A percentile compares a stretch with the other conserved stretches of the same genome.
Conservation (phyloP, 2,888 invertebrate species). For the Eucriotettix oculatus region DNA sequence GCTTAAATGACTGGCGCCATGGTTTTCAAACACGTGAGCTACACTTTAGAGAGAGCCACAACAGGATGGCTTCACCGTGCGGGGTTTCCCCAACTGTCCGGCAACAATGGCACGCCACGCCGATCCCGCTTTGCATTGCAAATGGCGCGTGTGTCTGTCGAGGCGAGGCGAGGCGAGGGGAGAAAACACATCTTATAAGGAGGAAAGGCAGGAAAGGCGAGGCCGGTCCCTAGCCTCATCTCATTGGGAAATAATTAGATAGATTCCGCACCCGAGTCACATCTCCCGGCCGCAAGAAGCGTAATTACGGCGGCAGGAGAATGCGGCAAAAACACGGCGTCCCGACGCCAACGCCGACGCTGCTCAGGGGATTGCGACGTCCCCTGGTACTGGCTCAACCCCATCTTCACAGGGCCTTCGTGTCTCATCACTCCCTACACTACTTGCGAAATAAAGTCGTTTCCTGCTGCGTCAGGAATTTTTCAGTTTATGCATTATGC, state of each 20-base stretch:
- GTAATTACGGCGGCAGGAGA: neutral
- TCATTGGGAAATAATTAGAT: conserved; percentile 12
- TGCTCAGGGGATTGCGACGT: neutral
- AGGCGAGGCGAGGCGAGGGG: neutral
- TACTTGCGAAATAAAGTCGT: too few species aligned
- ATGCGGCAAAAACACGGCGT: neutral
- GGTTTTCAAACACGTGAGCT: too few species aligned
- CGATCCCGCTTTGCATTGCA: neutral
- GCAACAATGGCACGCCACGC: neutral
- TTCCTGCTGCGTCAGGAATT: too few species aligned
- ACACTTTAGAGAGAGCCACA: too few species aligned
- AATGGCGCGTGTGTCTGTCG: neutral
- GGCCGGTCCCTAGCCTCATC: conserved; percentile 1
- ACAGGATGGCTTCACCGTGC: too few species aligned
- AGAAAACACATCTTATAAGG: neutral
- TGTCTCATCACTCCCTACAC: neutral
- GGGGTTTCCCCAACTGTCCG: too few species aligned
- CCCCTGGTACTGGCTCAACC: neutral
- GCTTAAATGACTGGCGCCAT: too few species aligned
- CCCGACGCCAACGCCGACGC: neutral
- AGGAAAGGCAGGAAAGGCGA: neutral
- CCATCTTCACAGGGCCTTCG: neutral
- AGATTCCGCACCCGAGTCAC: conserved; percentile 10
- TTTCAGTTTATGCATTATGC: too few species aligned
- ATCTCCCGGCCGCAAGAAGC: conserved; percentile 2